Base-by-base conservation (phyloP, 2,113 vertebrate species). In the Lagopus leucura region DNA sequence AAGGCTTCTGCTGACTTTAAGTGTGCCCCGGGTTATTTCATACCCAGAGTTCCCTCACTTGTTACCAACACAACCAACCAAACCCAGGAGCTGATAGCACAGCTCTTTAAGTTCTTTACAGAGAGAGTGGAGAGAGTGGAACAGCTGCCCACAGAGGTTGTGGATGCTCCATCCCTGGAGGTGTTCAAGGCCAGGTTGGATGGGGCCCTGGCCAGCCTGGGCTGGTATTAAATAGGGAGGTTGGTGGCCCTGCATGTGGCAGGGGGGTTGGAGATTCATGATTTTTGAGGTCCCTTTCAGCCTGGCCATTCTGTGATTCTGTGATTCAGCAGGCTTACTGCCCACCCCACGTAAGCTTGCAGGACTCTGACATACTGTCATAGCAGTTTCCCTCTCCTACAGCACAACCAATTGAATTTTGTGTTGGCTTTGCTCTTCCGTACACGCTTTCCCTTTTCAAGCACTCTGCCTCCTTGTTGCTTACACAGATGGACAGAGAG, bases 401-500 rank as follows among this genome's bases (percentile, higher is more conserved):
- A 87, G 58, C 84, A 72, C 63, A 52, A 82, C 48, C 54, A 28
- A 47, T 84, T 75, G 47, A 50, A 47, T 65, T 85, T 48, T 76
- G 30, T 6, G 43, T 36, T 75, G 71, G 34, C 71, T 92, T 85
- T 65, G 43, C 84, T 64, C 24, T 58, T 60, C 69, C 2, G 0
- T 11, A 16, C 4, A 22, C 43, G 18, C 42, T 67, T 83, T 28
- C 45, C 52, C 71, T 79, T 61, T 32, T 17, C 58, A 81, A 58
- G 71, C 43, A 48, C 0, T 0, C 47, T 0, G 0, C 58, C 43
- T 55, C 63, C 19, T 8, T 42, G 47, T 42, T 2, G 2, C 78
- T 47, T 75, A 63, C 12, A 22, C n/a, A 21, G 20, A 60, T 34
- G 20, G 38, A n/a, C 50, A 43, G 40, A 7, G 1, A 16, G 13